These are phyloP conservation scores for Metaphire vulgaris DNA, from an alignment of 1,140 invertebrate species.

Conservation along the genomic window DNA sequence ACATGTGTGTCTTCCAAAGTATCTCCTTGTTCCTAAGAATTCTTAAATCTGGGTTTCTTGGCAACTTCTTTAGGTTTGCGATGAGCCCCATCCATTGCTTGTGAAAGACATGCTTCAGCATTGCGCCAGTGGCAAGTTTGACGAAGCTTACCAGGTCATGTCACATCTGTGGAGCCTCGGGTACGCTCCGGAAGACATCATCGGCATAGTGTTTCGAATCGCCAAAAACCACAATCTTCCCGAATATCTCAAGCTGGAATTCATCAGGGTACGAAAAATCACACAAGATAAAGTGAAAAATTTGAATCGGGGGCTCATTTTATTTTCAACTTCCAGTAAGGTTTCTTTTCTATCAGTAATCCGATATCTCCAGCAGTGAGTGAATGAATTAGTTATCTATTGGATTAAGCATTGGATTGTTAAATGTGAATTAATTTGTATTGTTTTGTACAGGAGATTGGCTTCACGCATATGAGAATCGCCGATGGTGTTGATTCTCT, in stretches of 20 bases:
- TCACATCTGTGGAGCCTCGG: slow-evolving; percentile 78
- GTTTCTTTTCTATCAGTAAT: background rate
- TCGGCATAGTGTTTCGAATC: slow-evolving; percentile 85
- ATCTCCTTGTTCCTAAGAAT: no score
- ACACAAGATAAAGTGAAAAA: background rate
- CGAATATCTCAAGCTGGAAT: slow-evolving; percentile 75
- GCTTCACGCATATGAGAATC: slow-evolving; percentile 80
- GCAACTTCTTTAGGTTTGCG: slow-evolving; percentile 84
- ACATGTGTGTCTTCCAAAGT: no score
- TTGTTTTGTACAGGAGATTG: slow-evolving; percentile 70
- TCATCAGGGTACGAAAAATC: slow-evolving; percentile 64
- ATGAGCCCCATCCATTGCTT: slow-evolving; percentile 93
- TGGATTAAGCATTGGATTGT: background rate
- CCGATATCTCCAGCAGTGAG: background rate
- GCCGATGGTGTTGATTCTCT: slow-evolving; percentile 79
- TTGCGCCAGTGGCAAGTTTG: slow-evolving; percentile 74
- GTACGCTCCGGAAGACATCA: slow-evolving; percentile 89
- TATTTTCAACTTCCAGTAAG: background rate
- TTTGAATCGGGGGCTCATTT: background rate
- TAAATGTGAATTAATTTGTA: slow-evolving; percentile 8
- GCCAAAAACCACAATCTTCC: slow-evolving; percentile 64
- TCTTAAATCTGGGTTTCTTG: no score
- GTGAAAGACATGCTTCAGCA: slow-evolving; percentile 85
- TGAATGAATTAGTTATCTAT: background rate
- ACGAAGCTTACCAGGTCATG: slow-evolving; percentile 77